Conservation (phyloP, 2,888 invertebrate species). For the Drosophila antonietae region DNA sequence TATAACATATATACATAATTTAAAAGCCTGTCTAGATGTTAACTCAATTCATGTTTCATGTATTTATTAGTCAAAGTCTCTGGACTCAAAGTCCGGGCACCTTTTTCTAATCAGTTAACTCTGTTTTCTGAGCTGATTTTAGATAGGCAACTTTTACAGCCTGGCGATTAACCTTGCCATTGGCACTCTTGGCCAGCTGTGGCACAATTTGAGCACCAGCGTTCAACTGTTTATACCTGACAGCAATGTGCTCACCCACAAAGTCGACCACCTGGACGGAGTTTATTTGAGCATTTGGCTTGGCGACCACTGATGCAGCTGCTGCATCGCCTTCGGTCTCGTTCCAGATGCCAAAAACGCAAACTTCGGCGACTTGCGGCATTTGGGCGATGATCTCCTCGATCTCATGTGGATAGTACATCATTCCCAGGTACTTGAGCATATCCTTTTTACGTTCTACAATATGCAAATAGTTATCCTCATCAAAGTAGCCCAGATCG, state of each 20-base stretch:
- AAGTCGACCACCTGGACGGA: conserved; percentile 46
- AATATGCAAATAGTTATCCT: conserved; percentile 76
- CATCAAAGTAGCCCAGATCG: conserved; percentile 83
- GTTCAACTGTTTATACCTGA: conserved; percentile 67
- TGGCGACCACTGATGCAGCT: conserved; percentile 78
- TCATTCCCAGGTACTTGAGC: conserved; percentile 78
- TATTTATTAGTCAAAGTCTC: too few relatives aligned
- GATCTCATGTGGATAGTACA: conserved; percentile 81
- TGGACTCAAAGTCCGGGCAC: neutral
- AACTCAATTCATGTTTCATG: neutral
- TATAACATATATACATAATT: too few relatives aligned
- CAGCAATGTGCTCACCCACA: conserved; percentile 45
- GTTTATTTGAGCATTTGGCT: conserved; percentile 56
- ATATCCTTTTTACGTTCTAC: conserved; percentile 81
- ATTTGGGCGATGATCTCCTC: conserved; percentile 79
- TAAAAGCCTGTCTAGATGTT: too few relatives aligned
- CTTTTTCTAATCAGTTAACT: neutral
- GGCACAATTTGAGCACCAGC: conserved; percentile 73
- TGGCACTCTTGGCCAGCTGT: conserved; percentile 69
- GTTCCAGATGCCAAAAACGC: conserved; percentile 81
- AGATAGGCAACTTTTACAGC: conserved; percentile 58
- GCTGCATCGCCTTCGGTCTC: conserved; percentile 80
- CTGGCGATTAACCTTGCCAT: conserved; percentile 73
- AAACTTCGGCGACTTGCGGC: conserved; percentile 76
- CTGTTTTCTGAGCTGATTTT: neutral